Percentiles rank a stretch among this genome's conserved stretches.
Evolutionary conservation across 2,797 vertebrate species (phyloP).

Genomic region (Uromys caudimaculatus): DNA sequence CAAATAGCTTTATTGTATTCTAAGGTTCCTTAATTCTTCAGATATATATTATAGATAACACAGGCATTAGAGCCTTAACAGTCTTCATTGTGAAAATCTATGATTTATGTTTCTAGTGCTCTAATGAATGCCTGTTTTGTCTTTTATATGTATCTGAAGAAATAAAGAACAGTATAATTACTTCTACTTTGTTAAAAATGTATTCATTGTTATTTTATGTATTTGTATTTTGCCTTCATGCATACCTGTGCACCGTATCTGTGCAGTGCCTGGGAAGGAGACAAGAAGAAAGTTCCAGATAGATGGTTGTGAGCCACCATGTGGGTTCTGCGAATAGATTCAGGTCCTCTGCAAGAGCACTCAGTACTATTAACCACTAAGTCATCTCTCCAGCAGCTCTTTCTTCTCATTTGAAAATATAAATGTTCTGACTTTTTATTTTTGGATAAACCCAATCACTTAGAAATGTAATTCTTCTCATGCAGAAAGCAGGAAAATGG

Average conservation of each 20-base stretch:
- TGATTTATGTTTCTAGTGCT: conserved; percentile 51
- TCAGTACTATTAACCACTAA: neutral
- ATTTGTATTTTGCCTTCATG: neutral
- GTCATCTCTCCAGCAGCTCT: neutral
- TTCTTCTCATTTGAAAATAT: conserved; percentile 48
- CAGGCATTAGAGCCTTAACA: neutral
- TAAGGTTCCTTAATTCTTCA: conserved; percentile 51
- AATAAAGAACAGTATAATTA: neutral
- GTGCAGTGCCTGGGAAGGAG: neutral
- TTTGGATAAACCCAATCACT: conserved; percentile 32
- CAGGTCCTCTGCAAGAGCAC: neutral
- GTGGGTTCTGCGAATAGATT: neutral
- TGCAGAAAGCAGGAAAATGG: conserved; percentile 37
- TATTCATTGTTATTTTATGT: neutral
- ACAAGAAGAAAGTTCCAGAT: neutral
- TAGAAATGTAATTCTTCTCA: conserved; percentile 14
- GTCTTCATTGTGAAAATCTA: conserved; percentile 47
- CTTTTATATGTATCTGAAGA: neutral
- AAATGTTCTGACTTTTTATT: conserved; percentile 30
- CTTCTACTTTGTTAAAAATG: neutral
- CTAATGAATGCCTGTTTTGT: neutral
- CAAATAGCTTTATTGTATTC: conserved; percentile 59
- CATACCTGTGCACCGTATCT: neutral
- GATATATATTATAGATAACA: conserved; percentile 53
- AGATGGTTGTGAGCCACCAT: neutral